phyloP scores from a whole-genome alignment of 1,140 invertebrate species.

The Lucilia cuprina region DNA sequence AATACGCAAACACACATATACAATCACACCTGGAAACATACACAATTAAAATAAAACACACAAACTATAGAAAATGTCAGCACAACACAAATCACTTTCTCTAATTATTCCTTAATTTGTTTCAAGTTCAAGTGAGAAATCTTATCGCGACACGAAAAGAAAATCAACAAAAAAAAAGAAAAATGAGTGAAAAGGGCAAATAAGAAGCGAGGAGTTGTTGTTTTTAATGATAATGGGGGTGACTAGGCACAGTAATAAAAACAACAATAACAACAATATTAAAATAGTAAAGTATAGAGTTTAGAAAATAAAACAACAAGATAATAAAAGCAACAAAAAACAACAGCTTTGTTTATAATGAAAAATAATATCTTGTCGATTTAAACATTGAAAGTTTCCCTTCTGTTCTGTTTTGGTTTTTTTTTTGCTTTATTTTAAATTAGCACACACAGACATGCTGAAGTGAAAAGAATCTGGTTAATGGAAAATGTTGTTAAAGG shows the following conservation, averaged over 20 bases:
- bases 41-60: not conserved
- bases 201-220: no score
- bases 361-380: not conserved
- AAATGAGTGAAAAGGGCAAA: not conserved
- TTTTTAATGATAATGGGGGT: no score
- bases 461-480: not conserved
- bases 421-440: not conserved
- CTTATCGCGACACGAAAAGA: not conserved
- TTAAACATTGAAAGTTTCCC: not conserved
- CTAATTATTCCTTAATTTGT: constrained; percentile 12
- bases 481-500: not conserved
- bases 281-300: no score
- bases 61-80: not conserved
- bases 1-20: not conserved
- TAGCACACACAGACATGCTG: not conserved
- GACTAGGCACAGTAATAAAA: no score
- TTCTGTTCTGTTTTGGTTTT: not conserved
- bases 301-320: no score
- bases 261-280: no score
- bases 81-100: constrained; percentile 1
- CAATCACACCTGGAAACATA: not conserved
- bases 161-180: not conserved
- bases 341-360: no score
- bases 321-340: no score
- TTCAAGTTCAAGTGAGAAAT: constrained; percentile 1